Conservation (phyloP, 2,797 vertebrate species). For the Rhinatrema bivittatum region DNA sequence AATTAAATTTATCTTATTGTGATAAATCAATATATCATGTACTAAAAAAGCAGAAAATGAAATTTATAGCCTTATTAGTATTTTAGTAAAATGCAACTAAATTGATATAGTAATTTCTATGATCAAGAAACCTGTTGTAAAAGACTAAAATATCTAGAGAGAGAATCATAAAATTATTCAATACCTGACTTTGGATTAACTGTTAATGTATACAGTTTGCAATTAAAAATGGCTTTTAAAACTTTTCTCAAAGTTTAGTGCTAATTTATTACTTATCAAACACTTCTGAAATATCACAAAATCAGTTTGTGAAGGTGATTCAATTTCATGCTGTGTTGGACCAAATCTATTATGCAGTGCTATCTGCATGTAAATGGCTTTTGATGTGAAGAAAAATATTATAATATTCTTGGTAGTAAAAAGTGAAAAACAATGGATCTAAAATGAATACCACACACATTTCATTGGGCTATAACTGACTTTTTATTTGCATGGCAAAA, state of each 20-base stretch:
- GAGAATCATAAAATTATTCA: too few relatives aligned
- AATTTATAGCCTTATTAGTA: too few relatives aligned
- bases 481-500: conserved; percentile 3
- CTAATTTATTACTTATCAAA: conserved; percentile 18
- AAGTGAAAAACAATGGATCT: neutral
- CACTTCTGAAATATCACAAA: conserved; percentile 20
- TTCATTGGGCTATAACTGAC: neutral
- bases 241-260: conserved; percentile 15
- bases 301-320: conserved; percentile 9
- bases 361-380: conserved; percentile 10
- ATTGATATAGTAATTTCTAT: too few relatives aligned
- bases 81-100: too few relatives aligned
- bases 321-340: conserved; percentile 12
- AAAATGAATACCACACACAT: neutral
- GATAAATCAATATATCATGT: too few relatives aligned
- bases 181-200: conserved; percentile 10
- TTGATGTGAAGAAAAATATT: conserved; percentile 7
- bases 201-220: conserved; percentile 14
- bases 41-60: too few relatives aligned
- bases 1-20: too few relatives aligned
- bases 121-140: too few relatives aligned
- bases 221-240: conserved; percentile 26
- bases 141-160: too few relatives aligned
- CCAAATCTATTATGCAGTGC: conserved; percentile 3
- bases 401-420: neutral